Base-by-base conservation (phyloP, 2,113 vertebrate genomes). In the Chascanopsetta lugubris region DNA sequence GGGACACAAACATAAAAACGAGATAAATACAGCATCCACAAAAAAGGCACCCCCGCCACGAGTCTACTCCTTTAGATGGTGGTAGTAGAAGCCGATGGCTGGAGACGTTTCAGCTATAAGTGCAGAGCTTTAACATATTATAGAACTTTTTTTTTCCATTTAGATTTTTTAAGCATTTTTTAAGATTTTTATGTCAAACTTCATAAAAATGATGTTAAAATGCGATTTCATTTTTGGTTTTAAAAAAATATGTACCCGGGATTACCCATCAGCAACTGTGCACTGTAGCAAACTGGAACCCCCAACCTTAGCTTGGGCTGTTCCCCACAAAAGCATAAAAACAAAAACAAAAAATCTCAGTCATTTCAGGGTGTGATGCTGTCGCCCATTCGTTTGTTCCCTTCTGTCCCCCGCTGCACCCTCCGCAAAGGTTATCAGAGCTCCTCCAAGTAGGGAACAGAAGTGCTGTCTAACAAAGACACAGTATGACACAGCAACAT, bases 211-310 rank as follows among this genome's bases (percentile, higher is more conserved):
- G 77, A 92, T 70, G 76, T 85, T 87, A 88, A 89, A 93, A 90
- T 90, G 87, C 82, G 20, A 91, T 87, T 91, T 86, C 54, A 85
- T 89, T 91, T 93, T 93, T 93, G 91, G 90, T 92, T 91, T 92
- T 90, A 85, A 91, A 93, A 92, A 90, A 90, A 91, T 88, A 91
- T 86, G 90, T 92, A 92, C 90, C 90, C 90, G 89, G 91, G 90
- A 90, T 90, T 88, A 86, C 80, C 88, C 91, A 85, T 86, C 75
- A 85, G 85, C 72, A 72, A 90, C 87, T 90, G 91, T 91, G 90
- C 89, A 90, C 86, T 85, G 80, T 89, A 88, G 87, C 86, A 83
- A 86, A 90, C 85, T 79, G 86, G 79, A 86, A 82, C 79, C 83
- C 84, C 86, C 80, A 69, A 86, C 77, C 65, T 85, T 77, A 83